Evolutionary conservation across 2,113 vertebrate species (phyloP).

Genomic region (Trogon surrucura): DNA sequence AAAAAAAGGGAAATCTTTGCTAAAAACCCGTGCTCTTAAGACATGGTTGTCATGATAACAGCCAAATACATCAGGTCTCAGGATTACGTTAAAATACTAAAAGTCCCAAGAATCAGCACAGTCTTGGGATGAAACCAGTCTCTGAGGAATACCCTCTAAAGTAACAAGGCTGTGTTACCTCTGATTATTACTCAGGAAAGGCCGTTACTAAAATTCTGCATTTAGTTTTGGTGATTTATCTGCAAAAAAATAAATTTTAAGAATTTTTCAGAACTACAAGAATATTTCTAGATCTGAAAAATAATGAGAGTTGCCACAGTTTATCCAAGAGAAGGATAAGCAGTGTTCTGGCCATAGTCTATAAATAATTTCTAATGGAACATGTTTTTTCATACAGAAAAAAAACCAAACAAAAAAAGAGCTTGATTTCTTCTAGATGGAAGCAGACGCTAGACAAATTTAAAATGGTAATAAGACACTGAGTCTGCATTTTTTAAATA

Average conservation of each 20-base stretch:
- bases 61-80: neutral
- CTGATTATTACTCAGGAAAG: neutral
- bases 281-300: neutral
- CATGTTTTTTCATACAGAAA: neutral
- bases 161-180: neutral
- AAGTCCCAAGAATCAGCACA: neutral
- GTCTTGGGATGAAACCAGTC: neutral
- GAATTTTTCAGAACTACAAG: neutral
- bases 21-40: neutral
- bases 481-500: constrained; percentile 4
- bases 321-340: neutral
- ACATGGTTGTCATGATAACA: neutral
- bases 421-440: neutral
- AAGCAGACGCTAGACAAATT: neutral
- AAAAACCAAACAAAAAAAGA: neutral
- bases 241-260: neutral
- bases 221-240: neutral
- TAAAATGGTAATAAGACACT: constrained; percentile 1
- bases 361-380: neutral
- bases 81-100: neutral
- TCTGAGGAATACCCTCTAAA: neutral
- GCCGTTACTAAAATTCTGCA: neutral
- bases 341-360: neutral
- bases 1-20: neutral
- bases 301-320: neutral